A percentile compares a stretch with the other conserved stretches of the same genome.
These are phyloP conservation scores for Drosophila trapezifrons DNA, from an alignment of 1,140 invertebrate species.

Conservation along the genomic window DNA sequence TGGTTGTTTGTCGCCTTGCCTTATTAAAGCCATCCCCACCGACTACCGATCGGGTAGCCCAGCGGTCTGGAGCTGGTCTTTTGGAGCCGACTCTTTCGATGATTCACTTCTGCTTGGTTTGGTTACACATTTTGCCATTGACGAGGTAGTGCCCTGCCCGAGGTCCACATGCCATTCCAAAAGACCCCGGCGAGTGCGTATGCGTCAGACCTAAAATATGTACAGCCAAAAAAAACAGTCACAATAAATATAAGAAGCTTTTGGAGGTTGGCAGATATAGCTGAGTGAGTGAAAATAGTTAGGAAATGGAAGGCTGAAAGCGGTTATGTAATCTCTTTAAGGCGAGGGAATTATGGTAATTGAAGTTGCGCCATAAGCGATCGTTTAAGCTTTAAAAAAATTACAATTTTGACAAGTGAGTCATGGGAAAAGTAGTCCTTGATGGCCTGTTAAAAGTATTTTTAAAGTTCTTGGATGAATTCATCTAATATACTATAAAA, in stretches of 20 bases:
- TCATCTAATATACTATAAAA: too few species aligned
- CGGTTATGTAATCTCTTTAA: constrained; percentile 23
- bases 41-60: constrained; percentile 50
- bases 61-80: constrained; percentile 41
- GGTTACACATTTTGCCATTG: constrained; percentile 62
- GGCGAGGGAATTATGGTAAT: constrained; percentile 32
- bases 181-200: constrained; percentile 50
- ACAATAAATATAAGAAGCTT: constrained; percentile 47
- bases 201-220: constrained; percentile 70
- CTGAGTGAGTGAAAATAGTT: constrained; percentile 43
- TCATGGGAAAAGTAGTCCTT: constrained; percentile 1
- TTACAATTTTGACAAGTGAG: not conserved
- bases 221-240: constrained; percentile 15
- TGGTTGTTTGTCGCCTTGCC: constrained; percentile 54
- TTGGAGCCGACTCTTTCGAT: constrained; percentile 30
- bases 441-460: not conserved
- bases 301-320: constrained; percentile 17
- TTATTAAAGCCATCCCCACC: constrained; percentile 64
- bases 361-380: constrained; percentile 8
- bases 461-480: too few species aligned
- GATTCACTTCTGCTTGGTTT: constrained; percentile 63
- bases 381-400: not conserved
- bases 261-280: constrained; percentile 32
- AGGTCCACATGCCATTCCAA: constrained; percentile 45
- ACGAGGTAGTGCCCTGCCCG: constrained; percentile 29